A percentile compares a stretch with the other conserved stretches of the same genome.
Evolutionary conservation across 2,797 vertebrate species (phyloP).

Genomic region (Protonibea diacanthus): DNA sequence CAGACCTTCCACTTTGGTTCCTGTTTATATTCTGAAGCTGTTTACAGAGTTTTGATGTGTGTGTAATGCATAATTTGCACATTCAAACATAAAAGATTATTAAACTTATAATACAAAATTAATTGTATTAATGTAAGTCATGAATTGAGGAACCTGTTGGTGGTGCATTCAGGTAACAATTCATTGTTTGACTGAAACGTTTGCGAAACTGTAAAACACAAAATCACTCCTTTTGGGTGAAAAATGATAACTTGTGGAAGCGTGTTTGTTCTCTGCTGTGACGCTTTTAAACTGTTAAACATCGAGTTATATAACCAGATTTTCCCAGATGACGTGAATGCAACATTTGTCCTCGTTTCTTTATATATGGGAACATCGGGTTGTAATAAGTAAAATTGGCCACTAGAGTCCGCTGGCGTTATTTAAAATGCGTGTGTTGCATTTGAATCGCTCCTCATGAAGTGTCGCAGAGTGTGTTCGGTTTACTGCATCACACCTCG

Average conservation of each 20-base stretch:
- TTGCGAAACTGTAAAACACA: background rate
- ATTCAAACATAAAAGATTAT: too few species aligned
- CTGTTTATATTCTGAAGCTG: too few species aligned
- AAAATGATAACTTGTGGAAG: too few species aligned
- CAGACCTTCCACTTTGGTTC: too few species aligned
- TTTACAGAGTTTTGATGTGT: too few species aligned
- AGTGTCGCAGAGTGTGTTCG: background rate
- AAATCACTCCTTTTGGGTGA: background rate
- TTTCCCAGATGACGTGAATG: conserved; percentile 23
- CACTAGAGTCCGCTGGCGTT: conserved; percentile 68
- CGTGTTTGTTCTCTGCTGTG: too few species aligned
- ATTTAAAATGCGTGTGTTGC: background rate
- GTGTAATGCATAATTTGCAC: too few species aligned
- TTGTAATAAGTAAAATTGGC: conserved; percentile 21
- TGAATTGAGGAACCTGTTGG: background rate
- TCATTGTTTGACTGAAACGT: background rate
- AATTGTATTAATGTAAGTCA: too few species aligned
- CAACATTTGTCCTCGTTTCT: conserved; percentile 34
- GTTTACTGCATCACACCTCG: conserved; percentile 1
- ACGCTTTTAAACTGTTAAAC: background rate
- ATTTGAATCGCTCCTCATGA: background rate
- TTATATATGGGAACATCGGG: fast-evolving
- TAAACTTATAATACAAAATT: too few species aligned
- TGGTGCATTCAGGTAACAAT: conserved; percentile 5
- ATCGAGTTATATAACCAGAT: background rate